Conservation (phyloP, 2,797 vertebrate species). For the Poeciliopsis gracilis region DNA sequence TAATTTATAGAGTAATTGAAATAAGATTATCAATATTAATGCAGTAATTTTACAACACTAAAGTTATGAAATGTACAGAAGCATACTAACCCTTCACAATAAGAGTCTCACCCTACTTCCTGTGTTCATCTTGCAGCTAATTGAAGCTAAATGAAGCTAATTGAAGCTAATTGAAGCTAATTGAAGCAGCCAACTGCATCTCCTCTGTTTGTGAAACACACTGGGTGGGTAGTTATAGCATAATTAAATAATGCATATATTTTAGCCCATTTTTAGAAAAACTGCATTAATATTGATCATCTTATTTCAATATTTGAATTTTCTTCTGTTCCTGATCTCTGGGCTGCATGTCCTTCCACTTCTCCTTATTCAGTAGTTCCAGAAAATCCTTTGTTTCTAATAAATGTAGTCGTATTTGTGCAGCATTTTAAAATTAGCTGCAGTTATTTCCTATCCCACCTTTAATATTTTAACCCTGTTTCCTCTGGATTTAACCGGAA, state of each 20-base stretch:
- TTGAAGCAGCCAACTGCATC: neutral
- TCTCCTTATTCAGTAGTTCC: neutral
- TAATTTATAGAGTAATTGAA: too few relatives aligned
- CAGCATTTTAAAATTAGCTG: neutral
- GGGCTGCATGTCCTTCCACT: neutral
- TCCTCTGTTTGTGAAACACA: neutral
- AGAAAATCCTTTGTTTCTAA: neutral
- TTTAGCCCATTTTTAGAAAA: neutral
- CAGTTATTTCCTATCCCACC: neutral
- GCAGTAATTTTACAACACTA: too few relatives aligned
- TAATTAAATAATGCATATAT: neutral
- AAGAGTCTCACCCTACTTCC: neutral
- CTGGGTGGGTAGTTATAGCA: neutral
- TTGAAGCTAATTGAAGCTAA: too few relatives aligned
- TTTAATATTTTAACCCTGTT: neutral
- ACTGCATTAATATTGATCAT: neutral
- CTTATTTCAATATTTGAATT: neutral
- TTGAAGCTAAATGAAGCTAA: neutral
- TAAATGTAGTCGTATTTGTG: neutral
- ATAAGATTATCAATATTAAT: too few relatives aligned
- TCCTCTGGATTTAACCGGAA: neutral
- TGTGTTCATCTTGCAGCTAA: neutral
- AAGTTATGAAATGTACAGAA: neutral
- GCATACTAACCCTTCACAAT: neutral
- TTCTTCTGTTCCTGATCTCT: neutral